Evolutionary conservation across 2,888 invertebrate species (phyloP), one percentile per base, ranked within the genome.

Genomic region (Eulithis testata): DNA sequence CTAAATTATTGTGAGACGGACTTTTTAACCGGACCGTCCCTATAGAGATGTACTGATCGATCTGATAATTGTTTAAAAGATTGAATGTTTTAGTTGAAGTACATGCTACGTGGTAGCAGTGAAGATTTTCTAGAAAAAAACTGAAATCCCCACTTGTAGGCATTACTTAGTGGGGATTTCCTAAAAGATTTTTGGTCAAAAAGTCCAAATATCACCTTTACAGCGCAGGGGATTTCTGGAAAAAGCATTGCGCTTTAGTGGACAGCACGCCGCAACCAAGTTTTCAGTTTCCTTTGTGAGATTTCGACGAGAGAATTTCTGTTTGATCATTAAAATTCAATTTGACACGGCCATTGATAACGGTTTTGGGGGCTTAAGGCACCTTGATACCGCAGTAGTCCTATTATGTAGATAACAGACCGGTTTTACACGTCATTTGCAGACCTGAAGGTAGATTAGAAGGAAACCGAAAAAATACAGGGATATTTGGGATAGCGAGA

Each of bases 271-370:
- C 52, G 63, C 36, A 70, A 66, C 60, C 55, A 64, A 68, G 59
- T 61, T 64, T 40, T 51, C 55, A 65, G 66, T 70, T 68, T 71
- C 71, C 71, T 69, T 71, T 73, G 70, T 69, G 60, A 67, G 67
- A 70, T 70, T 73, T 73, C 63, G 45, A 11, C 49, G 65, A 69
- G 77, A 73, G 73, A 76, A 71, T 52, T 73, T 71, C 67, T 66
- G 63, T 73, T 73, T 72, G 73, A 76, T 78, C 79, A 81, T 78
- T 80, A 78, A 81, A 81, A 79, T 81, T 80, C 77, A 80, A 81
- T 81, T 81, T 78, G 78, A 78, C 78, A 77, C 75, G 74, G 62
- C 76, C 71, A 76, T 79, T 79, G 69, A 74, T 70, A 77, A 75
- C 72, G 76, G 74, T 80, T 73, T 76, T 72, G 68, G 71, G 74